Evolutionary conservation across 1,140 invertebrate genomes (phyloP).

Genomic region (Leptopilina clavipes): DNA sequence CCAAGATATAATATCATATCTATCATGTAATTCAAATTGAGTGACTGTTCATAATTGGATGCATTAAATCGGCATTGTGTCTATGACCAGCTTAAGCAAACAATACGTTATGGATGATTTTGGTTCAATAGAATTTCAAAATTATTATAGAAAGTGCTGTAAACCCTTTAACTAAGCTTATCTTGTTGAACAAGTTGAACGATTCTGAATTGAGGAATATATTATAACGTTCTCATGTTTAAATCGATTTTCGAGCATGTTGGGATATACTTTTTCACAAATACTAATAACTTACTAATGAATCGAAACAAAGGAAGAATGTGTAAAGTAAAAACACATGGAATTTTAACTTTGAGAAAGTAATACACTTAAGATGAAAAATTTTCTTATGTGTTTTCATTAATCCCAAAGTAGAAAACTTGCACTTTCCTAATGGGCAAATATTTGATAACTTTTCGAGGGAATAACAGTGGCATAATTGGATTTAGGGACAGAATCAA

Average conservation of each 20-base stretch:
- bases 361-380: not conserved
- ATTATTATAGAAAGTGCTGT: constrained; percentile 16
- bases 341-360: not conserved
- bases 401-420: not conserved
- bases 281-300: not conserved
- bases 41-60: constrained; percentile 16
- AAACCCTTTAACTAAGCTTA: not conserved
- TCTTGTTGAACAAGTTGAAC: constrained; percentile 1
- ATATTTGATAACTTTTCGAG: not conserved
- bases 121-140: not conserved
- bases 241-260: not conserved
- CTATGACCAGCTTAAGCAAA: constrained; percentile 3
- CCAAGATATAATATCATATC: not conserved
- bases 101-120: not conserved
- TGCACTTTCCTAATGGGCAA: not conserved
- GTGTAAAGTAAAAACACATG: too few species aligned
- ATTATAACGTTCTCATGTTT: not conserved
- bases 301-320: not conserved
- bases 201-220: not conserved
- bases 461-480: not conserved
- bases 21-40: constrained; percentile 15
- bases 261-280: not conserved
- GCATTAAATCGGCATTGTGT: constrained; percentile 8
- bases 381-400: not conserved
- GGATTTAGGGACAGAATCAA: constrained; percentile 7